Evolutionary conservation across 2,113 vertebrate genomes (phyloP).

Genomic region (Psammodynastes pulverulentus): DNA sequence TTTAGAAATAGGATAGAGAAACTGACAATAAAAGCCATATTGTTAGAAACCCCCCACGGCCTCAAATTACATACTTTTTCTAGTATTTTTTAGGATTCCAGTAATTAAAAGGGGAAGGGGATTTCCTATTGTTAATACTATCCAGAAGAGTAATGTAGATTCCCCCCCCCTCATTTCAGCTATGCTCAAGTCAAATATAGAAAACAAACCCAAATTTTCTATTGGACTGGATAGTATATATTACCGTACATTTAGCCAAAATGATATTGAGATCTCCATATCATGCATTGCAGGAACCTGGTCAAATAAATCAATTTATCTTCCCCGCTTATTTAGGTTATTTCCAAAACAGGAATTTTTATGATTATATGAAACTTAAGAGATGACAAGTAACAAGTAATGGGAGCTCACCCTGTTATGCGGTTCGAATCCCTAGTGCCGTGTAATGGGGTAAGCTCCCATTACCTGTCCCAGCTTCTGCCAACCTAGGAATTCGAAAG

Average conservation of each 20-base stretch:
- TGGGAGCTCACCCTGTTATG: no score
- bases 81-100: neutral
- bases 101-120: neutral
- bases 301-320: neutral
- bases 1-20: neutral
- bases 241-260: neutral
- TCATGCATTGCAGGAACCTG: neutral
- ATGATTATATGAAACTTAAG: conserved; percentile 8
- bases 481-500: no score
- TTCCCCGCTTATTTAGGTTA: neutral
- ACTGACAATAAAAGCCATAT: no score
- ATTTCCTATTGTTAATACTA: neutral
- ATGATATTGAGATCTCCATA: neutral
- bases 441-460: no score
- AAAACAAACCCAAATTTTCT: neutral
- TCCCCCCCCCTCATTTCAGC: neutral
- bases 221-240: neutral
- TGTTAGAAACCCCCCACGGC: neutral
- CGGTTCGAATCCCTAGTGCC: no score
- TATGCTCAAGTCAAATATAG: neutral
- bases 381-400: no score
- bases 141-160: neutral
- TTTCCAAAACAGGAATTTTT: neutral
- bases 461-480: no score
- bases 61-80: neutral